These are phyloP conservation scores for Geotrupes spiniger DNA, from an alignment of 2,888 invertebrate species.

Conservation along the genomic window DNA sequence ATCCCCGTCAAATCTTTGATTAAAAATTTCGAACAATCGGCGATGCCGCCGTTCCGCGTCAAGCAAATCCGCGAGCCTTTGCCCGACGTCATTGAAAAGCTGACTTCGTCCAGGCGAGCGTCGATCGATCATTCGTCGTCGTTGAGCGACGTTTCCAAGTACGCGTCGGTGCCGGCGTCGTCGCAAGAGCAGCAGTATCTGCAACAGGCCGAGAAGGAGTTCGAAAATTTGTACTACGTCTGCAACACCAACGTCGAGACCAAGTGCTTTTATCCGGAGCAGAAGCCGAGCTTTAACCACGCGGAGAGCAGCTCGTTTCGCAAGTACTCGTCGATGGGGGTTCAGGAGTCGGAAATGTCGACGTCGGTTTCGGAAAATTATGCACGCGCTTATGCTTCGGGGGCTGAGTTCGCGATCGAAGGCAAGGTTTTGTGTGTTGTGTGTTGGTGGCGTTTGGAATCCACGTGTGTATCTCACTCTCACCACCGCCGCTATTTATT, in stretches of 20 bases:
- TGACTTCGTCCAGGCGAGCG: constrained; percentile 21
- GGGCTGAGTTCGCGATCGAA: neutral
- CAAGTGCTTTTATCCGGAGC: constrained; percentile 37
- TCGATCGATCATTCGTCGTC: constrained; percentile 15
- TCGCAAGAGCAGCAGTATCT: constrained; percentile 28
- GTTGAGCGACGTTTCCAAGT: constrained; percentile 11
- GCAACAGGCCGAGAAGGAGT: constrained; percentile 41
- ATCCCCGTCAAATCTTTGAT: constrained; percentile 55
- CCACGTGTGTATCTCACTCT: no score
- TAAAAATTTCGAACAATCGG: constrained; percentile 61
- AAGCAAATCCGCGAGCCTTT: constrained; percentile 51
- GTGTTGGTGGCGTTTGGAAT: no score
- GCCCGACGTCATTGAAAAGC: constrained; percentile 40
- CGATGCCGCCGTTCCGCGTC: constrained; percentile 55
- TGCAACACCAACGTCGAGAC: constrained; percentile 44
- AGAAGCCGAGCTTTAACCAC: constrained; percentile 31
- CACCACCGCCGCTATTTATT: no score
- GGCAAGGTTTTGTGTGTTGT: neutral
- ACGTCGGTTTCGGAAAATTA: neutral
- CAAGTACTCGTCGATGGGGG: constrained; percentile 38
- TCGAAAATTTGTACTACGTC: constrained; percentile 45
- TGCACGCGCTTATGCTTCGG: neutral
- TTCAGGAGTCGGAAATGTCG: no score
- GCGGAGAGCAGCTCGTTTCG: constrained; percentile 47
- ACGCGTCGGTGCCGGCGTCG: neutral